Percentiles rank a stretch among this genome's conserved stretches.
These are phyloP conservation scores for Oryzaephilus surinamensis DNA, from an alignment of 1,140 invertebrate genomes.

Conservation along the genomic window DNA sequence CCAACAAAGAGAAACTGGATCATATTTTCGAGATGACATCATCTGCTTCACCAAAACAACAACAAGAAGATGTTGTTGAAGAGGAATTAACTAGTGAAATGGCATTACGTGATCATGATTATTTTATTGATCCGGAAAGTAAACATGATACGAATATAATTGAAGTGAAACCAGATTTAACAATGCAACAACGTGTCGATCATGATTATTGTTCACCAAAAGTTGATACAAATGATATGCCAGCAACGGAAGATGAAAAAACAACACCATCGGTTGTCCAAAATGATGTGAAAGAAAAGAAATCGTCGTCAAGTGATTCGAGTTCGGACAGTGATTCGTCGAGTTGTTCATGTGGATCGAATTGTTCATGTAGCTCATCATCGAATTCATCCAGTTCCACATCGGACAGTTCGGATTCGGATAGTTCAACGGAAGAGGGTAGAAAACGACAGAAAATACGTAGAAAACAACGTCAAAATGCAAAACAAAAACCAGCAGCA, in stretches of 20 bases:
- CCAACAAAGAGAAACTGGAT: conserved; percentile 41
- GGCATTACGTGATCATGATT: conserved; percentile 43
- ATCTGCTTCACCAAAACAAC: conserved; percentile 6
- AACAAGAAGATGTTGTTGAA: conserved; percentile 3
- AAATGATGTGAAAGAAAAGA: conserved; percentile 11
- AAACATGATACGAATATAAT: conserved; percentile 20
- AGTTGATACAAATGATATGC: conserved; percentile 4
- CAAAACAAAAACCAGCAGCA: conserved; percentile 34
- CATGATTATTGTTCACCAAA: conserved; percentile 51
- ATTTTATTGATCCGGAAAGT: conserved; percentile 32
- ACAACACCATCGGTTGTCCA: not conserved
- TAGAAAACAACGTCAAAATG: conserved; percentile 31
- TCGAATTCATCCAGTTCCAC: conserved; percentile 47
- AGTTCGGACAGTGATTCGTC: conserved; percentile 64
- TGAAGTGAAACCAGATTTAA: conserved; percentile 33
- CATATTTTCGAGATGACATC: conserved; percentile 12
- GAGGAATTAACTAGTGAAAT: conserved; percentile 21
- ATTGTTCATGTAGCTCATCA: conserved; percentile 62
- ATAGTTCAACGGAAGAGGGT: conserved; percentile 46
- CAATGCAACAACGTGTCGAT: conserved; percentile 38
- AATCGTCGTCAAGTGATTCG: conserved; percentile 47
- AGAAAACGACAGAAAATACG: conserved; percentile 36
- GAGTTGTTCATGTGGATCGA: conserved; percentile 65
- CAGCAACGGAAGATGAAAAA: conserved; percentile 12
- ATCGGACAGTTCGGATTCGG: conserved; percentile 60